phyloP scores from a whole-genome alignment of 2,888 invertebrate species.

The Zygaena filipendulae region DNA sequence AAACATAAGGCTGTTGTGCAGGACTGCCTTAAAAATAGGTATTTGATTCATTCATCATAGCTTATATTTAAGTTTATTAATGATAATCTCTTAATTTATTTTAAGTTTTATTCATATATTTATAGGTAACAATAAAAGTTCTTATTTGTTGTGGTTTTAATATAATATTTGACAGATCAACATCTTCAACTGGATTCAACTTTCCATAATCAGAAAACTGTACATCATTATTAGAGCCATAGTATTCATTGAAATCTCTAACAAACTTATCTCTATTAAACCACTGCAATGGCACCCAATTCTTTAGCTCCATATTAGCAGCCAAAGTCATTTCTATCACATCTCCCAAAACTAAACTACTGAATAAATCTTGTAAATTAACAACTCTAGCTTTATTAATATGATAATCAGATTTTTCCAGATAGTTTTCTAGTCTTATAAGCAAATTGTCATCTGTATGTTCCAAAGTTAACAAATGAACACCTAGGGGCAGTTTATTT shows the following conservation, averaged over 20 bases:
- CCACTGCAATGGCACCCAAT: slow-evolving; percentile 66
- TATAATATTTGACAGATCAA: slow-evolving; percentile 37
- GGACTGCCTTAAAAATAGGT: too few relatives aligned
- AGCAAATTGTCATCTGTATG: slow-evolving; percentile 73
- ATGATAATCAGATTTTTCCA: slow-evolving; percentile 71
- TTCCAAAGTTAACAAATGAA: slow-evolving; percentile 81
- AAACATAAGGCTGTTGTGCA: too few relatives aligned
- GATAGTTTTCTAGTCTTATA: slow-evolving; percentile 82
- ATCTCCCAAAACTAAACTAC: slow-evolving; percentile 53
- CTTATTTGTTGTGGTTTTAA: slow-evolving; percentile 79
- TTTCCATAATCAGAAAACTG: slow-evolving; percentile 19
- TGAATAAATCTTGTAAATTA: slow-evolving; percentile 68
- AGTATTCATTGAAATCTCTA: slow-evolving; percentile 30
- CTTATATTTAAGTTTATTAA: neutral
- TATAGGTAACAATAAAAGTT: slow-evolving; percentile 66
- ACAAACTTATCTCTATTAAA: slow-evolving; percentile 29
- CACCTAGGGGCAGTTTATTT: slow-evolving; percentile 71
- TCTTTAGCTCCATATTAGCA: slow-evolving; percentile 71
- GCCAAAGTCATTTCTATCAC: slow-evolving; percentile 74
- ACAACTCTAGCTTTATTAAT: slow-evolving; percentile 65
- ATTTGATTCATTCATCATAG: neutral
- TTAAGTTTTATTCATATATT: slow-evolving; percentile 10
- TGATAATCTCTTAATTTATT: too few relatives aligned
- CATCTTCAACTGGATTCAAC: slow-evolving; percentile 11
- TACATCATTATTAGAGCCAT: slow-evolving; percentile 19